These are phyloP conservation scores for Argyra leucocephala DNA, from an alignment of 2,888 invertebrate species.

Conservation along the genomic window DNA sequence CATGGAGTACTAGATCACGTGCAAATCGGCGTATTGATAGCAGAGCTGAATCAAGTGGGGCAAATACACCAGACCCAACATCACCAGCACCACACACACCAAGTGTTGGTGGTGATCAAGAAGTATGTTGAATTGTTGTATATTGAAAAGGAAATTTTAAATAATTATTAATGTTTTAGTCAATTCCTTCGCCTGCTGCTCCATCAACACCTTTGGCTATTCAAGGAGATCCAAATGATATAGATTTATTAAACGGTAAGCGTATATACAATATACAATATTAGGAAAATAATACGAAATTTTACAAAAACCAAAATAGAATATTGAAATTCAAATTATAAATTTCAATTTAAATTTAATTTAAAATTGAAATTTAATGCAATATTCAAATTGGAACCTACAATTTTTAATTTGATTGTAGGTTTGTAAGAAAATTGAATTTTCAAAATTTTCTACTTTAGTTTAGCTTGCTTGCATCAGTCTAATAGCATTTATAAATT, in stretches of 20 bases:
- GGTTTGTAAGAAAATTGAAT: not conserved
- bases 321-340: slow-evolving; percentile 23
- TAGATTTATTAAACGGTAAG: slow-evolving; percentile 25
- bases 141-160: slow-evolving; percentile 7
- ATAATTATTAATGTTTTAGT: slow-evolving; percentile 26
- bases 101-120: slow-evolving; percentile 36
- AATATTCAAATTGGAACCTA: not conserved
- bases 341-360: not conserved
- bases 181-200: slow-evolving; percentile 39
- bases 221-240: slow-evolving; percentile 7
- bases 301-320: slow-evolving; percentile 26
- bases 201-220: slow-evolving; percentile 33
- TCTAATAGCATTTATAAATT: slow-evolving; percentile 4
- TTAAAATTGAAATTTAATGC: not conserved
- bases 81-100: slow-evolving; percentile 46
- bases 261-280: slow-evolving; percentile 17
- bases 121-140: slow-evolving; percentile 27
- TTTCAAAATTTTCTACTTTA: not conserved
- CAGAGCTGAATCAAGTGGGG: slow-evolving; percentile 58
- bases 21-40: slow-evolving; percentile 58
- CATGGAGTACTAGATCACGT: slow-evolving; percentile 46
- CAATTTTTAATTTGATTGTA: not conserved
- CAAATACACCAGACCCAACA: slow-evolving; percentile 64
- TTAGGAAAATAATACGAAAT: no score
- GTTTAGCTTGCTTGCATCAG: not conserved